Evolutionary conservation across 2,113 vertebrate genomes (phyloP).

Genomic region (Calyptommatus sinebrachiatus): DNA sequence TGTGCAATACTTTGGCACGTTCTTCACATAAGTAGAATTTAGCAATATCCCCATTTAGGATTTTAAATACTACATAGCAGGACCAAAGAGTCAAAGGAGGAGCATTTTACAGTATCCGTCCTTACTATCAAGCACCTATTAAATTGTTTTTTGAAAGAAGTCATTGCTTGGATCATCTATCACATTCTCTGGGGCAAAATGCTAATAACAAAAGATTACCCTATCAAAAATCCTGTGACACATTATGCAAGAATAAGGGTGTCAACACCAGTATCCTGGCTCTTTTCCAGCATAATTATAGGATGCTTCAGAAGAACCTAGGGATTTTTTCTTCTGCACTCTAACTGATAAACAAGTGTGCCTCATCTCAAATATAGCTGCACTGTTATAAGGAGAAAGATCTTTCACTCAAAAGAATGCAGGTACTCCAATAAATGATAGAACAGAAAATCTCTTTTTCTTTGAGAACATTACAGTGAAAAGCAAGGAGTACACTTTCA

Average conservation of each 20-base stretch:
- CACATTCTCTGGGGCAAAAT: not conserved
- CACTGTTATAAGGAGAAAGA: conserved; percentile 13
- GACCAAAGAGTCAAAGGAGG: conserved; percentile 22
- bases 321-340: conserved; percentile 27
- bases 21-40: not conserved
- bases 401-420: conserved; percentile 33
- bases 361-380: conserved; percentile 27
- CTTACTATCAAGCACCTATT: not conserved
- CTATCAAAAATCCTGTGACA: conserved; percentile 23
- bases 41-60: not conserved
- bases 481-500: not conserved
- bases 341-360: conserved; percentile 1
- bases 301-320: conserved; percentile 55
- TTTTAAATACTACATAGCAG: not conserved
- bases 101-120: not conserved
- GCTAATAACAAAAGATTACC: conserved; percentile 1
- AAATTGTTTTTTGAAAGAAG: not conserved
- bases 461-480: not conserved
- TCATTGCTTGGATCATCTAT: not conserved
- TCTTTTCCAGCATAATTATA: conserved; percentile 52
- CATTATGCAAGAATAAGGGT: not conserved
- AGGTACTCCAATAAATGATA: conserved; percentile 34
- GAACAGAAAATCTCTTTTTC: not conserved
- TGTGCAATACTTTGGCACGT: not conserved
- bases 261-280: conserved; percentile 34